phyloP scores from a whole-genome alignment of 2,797 vertebrate species.

The Melanotaenia nigrans region DNA sequence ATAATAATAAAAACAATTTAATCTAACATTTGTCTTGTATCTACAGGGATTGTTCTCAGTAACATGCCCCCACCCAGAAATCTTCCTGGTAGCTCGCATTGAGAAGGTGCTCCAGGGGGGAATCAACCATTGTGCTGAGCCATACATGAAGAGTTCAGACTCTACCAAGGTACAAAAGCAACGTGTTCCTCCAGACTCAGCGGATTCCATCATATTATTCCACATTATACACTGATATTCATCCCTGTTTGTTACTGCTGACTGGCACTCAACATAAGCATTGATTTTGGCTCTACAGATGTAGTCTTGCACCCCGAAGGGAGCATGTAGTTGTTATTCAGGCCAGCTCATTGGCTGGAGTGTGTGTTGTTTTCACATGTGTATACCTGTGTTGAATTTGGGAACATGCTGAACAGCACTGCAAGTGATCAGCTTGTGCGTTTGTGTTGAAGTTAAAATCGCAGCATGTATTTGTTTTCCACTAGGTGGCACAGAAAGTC shows the following conservation, averaged over 20 bases:
- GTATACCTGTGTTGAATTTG: constrained; percentile 25
- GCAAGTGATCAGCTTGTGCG: constrained; percentile 3
- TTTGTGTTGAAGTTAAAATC: constrained; percentile 18
- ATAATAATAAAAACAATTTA: not conserved
- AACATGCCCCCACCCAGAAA: constrained; percentile 94
- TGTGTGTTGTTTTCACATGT: constrained; percentile 20
- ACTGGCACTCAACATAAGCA: constrained; percentile 50
- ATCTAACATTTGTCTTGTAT: constrained; percentile 21
- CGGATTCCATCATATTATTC: constrained; percentile 57
- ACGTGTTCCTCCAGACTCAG: constrained; percentile 34
- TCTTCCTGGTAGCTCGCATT: constrained; percentile 96
- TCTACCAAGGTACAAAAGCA: constrained; percentile 90
- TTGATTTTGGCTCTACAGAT: constrained; percentile 65
- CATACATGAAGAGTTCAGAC: constrained; percentile 98
- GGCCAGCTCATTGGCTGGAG: not conserved
- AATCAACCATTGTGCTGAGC: constrained; percentile 94
- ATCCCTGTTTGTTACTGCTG: constrained; percentile 46
- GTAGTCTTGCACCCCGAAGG: constrained; percentile 33
- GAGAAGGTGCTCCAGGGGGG: constrained; percentile 97
- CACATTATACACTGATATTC: constrained; percentile 57
- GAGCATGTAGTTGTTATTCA: constrained; percentile 43
- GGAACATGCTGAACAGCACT: constrained; percentile 27
- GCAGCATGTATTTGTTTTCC: constrained; percentile 40
- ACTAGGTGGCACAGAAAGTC: constrained; percentile 96
- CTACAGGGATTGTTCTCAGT: constrained; percentile 95